Conservation (phyloP, 2,797 vertebrate genomes). For the Trachurus trachurus region DNA sequence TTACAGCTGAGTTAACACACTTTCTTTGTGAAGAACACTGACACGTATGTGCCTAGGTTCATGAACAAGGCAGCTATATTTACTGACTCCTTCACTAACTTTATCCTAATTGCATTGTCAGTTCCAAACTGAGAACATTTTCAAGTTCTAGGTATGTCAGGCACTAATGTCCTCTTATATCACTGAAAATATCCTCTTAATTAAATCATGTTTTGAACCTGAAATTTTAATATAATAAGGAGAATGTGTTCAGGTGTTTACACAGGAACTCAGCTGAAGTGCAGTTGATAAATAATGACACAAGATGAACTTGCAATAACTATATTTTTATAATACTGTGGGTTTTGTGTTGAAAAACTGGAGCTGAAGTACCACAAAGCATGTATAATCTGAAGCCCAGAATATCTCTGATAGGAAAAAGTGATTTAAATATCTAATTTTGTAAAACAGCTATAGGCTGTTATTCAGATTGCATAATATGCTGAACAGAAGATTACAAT, state of each 20-base stretch:
- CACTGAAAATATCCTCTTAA: constrained; percentile 12
- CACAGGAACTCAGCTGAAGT: background rate
- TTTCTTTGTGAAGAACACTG: constrained; percentile 34
- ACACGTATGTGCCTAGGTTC: constrained; percentile 46
- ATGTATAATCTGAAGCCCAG: constrained; percentile 45
- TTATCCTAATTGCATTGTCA: constrained; percentile 59
- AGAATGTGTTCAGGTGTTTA: constrained; percentile 12
- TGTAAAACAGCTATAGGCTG: constrained; percentile 63
- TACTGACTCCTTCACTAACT: constrained; percentile 43
- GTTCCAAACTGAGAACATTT: constrained; percentile 40
- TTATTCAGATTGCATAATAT: constrained; percentile 60
- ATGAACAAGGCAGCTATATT: constrained; percentile 25
- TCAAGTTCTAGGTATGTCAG: constrained; percentile 24
- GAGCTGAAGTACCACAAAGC: constrained; percentile 20
- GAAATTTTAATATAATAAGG: constrained; percentile 7
- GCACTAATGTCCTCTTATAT: constrained; percentile 11
- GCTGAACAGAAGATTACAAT: constrained; percentile 68
- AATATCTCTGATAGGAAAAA: constrained; percentile 50
- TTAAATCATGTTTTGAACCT: constrained; percentile 11
- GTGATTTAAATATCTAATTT: constrained; percentile 55
- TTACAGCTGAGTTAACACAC: constrained; percentile 57
- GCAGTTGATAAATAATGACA: background rate
- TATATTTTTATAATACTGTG: background rate
- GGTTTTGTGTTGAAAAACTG: constrained; percentile 5
- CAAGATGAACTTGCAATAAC: background rate